Conservation (phyloP, 2,113 vertebrate species). For the Micronycteris hirsuta region DNA sequence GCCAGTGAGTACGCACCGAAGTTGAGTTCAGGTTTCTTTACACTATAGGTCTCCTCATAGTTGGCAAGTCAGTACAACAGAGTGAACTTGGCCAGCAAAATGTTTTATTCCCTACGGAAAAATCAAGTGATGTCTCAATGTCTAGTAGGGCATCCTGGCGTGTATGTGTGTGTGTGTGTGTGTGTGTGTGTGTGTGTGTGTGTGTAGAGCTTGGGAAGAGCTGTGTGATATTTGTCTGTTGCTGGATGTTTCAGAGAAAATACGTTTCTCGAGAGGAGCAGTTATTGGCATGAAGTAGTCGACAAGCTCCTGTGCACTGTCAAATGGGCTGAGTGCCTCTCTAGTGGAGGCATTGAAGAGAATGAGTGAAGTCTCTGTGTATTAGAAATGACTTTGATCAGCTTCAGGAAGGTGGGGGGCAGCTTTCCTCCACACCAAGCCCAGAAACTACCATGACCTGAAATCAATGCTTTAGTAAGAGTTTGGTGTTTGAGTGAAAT, state of each 20-base stretch:
- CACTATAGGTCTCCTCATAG: fast-evolving
- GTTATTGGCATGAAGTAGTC: not conserved
- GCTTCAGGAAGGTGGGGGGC: not conserved
- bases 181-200: not conserved
- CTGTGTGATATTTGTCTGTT: not conserved
- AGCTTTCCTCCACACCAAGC: not conserved
- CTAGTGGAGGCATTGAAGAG: not conserved
- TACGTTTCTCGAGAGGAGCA: not conserved
- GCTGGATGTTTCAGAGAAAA: not conserved
- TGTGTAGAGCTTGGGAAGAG: not conserved
- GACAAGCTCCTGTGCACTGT: too few species aligned
- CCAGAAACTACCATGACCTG: not conserved
- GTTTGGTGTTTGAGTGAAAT: not conserved
- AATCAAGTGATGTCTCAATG: not conserved
- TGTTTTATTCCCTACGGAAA: not conserved
- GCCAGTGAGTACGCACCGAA: not conserved
- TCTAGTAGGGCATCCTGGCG: not conserved
- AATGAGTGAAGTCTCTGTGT: not conserved
- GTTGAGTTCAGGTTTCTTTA: not conserved
- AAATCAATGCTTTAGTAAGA: not conserved
- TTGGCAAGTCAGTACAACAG: not conserved
- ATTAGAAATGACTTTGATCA: not conserved
- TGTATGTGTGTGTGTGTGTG: not conserved
- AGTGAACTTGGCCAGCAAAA: not conserved
- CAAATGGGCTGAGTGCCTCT: not conserved